Evolutionary conservation across 2,113 vertebrate genomes (phyloP), one percentile per base, ranked within the genome.

Genomic region (Tragelaphus buxtoni): DNA sequence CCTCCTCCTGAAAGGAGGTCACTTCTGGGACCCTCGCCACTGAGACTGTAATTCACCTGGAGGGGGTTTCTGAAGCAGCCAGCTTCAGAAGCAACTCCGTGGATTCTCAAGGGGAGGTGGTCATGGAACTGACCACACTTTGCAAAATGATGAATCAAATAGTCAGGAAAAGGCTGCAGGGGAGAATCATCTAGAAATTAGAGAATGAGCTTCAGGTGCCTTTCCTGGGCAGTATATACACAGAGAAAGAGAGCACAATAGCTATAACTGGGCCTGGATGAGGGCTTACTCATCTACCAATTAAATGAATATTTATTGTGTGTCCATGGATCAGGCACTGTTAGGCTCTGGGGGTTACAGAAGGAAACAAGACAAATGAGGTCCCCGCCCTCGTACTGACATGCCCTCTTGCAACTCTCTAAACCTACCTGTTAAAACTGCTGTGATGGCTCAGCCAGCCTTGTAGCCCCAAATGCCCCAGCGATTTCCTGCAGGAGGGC

Each of bases 31-130:
- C 30, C 18, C 53, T 79, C 2, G 42, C 42, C 55, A 79, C 7
- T 28, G n/a, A 96, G 47, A 89, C 77, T 95, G 72, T 58, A 92
- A 80, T 63, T 97, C 60, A 76, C 53, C 32, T 61, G 42, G 82
- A 80, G 8, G 49, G 39, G 2, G 7, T 16, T 47, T 88, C 47
- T 26, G 4, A 93, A 88, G 77, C 3, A 30, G 51, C 3, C 47
- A 72, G 47, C 56, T 93, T 85, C 87, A 91, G 82, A 84, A 76
- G 22, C 32, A 76, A 47, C 47, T 60, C 16, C 2, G 28, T 55
- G 77, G 7, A 92, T 61, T 47, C 32, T 88, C 90, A 91, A 20
- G 4, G 28, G 28, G 32, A 51, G 53, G n/a, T n/a, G 53, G n/a
- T 89, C 74, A 79, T 42, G 58, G 32, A 79, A 58, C 7, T 24